phyloP scores from a whole-genome alignment of 2,113 vertebrate genomes.

The Capreolus pygargus region DNA sequence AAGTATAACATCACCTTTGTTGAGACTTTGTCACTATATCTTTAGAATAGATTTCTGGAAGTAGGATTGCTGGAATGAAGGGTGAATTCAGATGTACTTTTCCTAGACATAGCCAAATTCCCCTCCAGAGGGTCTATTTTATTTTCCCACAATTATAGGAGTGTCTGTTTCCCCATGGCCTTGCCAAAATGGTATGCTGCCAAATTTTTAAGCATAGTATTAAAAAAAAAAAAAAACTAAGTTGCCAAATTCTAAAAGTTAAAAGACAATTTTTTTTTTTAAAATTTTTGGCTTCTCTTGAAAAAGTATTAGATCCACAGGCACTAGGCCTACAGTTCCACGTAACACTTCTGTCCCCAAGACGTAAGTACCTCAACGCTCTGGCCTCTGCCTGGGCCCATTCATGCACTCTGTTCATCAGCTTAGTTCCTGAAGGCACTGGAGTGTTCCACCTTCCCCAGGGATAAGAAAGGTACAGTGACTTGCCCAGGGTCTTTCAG shows the following conservation, averaged over 20 bases:
- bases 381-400: background rate
- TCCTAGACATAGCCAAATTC: background rate
- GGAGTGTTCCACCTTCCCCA: background rate
- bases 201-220: background rate
- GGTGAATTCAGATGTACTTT: background rate
- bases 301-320: background rate
- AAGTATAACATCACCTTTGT: background rate
- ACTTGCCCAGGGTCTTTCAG: background rate
- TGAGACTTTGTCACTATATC: background rate
- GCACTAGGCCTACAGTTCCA: background rate
- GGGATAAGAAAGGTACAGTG: background rate
- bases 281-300: background rate
- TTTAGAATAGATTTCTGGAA: background rate
- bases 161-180: background rate
- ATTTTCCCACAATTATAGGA: background rate
- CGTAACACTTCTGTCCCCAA: background rate
- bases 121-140: background rate
- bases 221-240: background rate
- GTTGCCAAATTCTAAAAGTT: background rate
- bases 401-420: too few species aligned
- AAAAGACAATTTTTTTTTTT: background rate
- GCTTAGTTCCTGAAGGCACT: background rate
- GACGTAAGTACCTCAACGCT: accelerated
- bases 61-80: background rate
- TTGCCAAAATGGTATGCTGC: background rate